Conservation (phyloP, 2,888 invertebrate genomes). For the Pristionchus maxplancki region DNA sequence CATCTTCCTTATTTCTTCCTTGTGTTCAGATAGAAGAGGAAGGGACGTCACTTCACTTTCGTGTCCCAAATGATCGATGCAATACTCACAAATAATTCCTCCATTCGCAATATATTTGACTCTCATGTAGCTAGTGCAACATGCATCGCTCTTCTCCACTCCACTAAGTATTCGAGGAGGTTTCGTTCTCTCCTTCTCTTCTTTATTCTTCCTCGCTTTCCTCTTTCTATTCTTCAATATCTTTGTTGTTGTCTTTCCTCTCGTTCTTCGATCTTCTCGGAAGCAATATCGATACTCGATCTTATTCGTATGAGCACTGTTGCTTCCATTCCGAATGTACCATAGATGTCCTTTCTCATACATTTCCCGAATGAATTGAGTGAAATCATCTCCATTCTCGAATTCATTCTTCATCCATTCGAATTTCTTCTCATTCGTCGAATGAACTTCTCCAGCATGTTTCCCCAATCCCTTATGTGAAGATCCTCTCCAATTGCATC, state of each 20-base stretch:
- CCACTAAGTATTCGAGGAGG: background rate
- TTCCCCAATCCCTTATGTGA: background rate
- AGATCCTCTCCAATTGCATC: background rate
- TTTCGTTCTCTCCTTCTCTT: background rate
- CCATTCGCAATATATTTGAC: background rate
- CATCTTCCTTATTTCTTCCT: background rate
- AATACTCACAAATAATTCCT: background rate
- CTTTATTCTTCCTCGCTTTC: background rate
- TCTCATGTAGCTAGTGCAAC: background rate
- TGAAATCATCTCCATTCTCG: background rate
- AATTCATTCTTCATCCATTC: background rate
- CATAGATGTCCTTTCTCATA: background rate
- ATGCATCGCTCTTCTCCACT: background rate
- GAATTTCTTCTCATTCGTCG: background rate
- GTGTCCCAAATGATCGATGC: background rate
- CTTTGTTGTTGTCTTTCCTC: background rate
- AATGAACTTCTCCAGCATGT: background rate
- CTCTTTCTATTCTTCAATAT: background rate
- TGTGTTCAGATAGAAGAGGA: slow-evolving; percentile 3
- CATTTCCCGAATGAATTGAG: background rate
- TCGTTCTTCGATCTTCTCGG: background rate
- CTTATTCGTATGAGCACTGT: background rate
- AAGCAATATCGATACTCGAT: slow-evolving; percentile 5
- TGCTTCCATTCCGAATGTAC: slow-evolving; percentile 18
- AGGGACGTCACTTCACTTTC: background rate